Evolutionary conservation across 92 coral and sea anemone genomes (phyloP), one percentile per base, ranked within the genome.

Genomic region (Siderastrea siderea): DNA sequence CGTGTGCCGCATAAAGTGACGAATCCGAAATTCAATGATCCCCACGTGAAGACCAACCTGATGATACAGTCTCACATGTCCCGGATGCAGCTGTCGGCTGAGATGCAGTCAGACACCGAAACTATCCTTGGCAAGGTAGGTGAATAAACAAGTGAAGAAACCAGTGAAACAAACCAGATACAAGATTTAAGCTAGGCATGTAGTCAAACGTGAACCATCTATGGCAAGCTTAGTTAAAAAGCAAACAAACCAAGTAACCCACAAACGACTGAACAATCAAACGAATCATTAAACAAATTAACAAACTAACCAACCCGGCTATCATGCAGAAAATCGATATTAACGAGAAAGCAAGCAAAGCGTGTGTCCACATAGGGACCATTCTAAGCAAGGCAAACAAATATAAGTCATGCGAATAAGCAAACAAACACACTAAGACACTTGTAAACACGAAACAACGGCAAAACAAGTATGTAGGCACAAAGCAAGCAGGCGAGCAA

Each of bases 71-170:
- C 99, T 48, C 99, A 97, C 81, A 78, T 97, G 79, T 97, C 99
- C 58, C 95, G 99, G 79, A 94, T 95, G 94, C 98, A 95, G 90
- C 81, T 97, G 61, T 97, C 99, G 43, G 98, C 99, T 43, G 99
- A 97, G 79, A 92, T 97, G 74, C 99, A 97, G 90, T 97, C 99
- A 26, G 99, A 97, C 80, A 97, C 99, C 0, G 99, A 97, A 87
- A 90, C 88, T 15, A 97, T 97, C 52, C 94, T 97, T 38, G 93
- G 93, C 88, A 97, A 95, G 97, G 99, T 95, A 67, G 62, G 67
- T 9, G 26, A 7, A 48, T 1, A 10, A 53, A 45, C 9, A 6
- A 70, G 17, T 1, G 2, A 49, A 50, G 47, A 45, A 44, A 55
- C 79, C 6, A 45, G 47, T 45, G 19, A 15, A 9, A 10, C 60